Evolutionary conservation across 2,888 invertebrate genomes (phyloP), one percentile per base, ranked within the genome.

Genomic region (Drosophila falleni): DNA sequence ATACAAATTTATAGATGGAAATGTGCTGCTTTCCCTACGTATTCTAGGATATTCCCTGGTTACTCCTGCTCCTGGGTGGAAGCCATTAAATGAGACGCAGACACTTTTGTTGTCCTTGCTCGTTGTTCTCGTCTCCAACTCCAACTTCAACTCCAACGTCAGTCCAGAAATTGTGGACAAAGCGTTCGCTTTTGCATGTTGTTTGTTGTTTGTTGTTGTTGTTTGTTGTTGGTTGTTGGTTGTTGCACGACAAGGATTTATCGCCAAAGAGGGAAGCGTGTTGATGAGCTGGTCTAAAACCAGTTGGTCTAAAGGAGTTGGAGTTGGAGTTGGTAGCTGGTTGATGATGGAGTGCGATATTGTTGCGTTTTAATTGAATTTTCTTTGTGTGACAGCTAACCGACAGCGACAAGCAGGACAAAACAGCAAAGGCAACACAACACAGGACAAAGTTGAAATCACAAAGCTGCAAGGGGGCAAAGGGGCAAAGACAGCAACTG

Each of bases 311-410:
- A n/a, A n/a, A n/a, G n/a, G n/a, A n/a, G 6, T 51, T 23, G 55
- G 29, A 39, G 19, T 39, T 47, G 41, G 41, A 64, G 41, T 41
- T 42, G 46, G 72, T 44, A 63, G 82, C 89, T 79, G 82, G 83
- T n/a, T n/a, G 89, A 91, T 91, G 88, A 90, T 89, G 79, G 75
- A 85, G 84, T 87, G 88, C 88, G 86, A 84, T 86, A 90, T 91
- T 91, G 91, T 91, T 91, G 91, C 87, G 84, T 86, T 91, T 91
- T 91, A 91, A 91, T 91, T 91, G 91, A 91, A 91, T 87, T 91
- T 91, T 90, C 91, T 87, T 90, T 89, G 80, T 89, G 76, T 66
- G 73, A 68, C 85, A 74, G 56, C 69, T 51, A 50, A 50, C 23
- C 60, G 56, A 13, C 60, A 90, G 72, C 63, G 77, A 70, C 73